Base-by-base conservation (phyloP, 2,113 vertebrate genomes). In the Pipra filicauda region DNA sequence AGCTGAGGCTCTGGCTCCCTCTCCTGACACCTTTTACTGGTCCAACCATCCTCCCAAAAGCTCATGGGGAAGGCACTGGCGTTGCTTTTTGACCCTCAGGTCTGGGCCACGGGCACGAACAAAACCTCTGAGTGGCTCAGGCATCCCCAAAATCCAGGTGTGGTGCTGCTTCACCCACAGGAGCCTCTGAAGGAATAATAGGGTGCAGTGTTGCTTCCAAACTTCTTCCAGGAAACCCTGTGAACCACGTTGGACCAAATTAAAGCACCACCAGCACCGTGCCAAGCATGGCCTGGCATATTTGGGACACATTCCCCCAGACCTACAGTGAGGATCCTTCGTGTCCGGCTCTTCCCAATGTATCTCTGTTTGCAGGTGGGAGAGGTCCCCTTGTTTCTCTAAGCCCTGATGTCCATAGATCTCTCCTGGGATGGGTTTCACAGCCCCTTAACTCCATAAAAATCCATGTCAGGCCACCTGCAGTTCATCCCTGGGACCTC, bases 1-100 rank as follows among this genome's bases (percentile, higher is more conserved):
- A 70, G 64, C 48, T 81, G 88, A 90, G 58, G 24, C 90, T 96
- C 75, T 95, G 95, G 96, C 91, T 96, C 96, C 96, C 93, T 81
- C 96, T 96, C 67, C 95, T 93, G 96, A 64, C 96, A 49, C 23
- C 26, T 93, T 77, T n/a, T 6, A 5, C 37, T 24, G n/a, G 3
- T 69, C 39, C 39, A 62, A 35, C 33, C 23, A 2, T 52, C 48
- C 52, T 55, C 51, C 35, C 31, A 31, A 26, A 80, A 59, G 19
- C 71, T 39, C 16, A 0, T 5, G n/a, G 28, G 24, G 23, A 87
- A 59, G 8, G 57, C 16, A 12, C 18, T 15, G 49, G 26, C 9
- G 3, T 15, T 43, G 15, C 6, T 67, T 37, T 19, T 27, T 1
- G 0, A 4, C 20, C 28, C 2, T 21, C 54, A 54, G 8, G 3